Base-by-base conservation (phyloP, 2,888 invertebrate species). In the Drosophila recens region DNA sequence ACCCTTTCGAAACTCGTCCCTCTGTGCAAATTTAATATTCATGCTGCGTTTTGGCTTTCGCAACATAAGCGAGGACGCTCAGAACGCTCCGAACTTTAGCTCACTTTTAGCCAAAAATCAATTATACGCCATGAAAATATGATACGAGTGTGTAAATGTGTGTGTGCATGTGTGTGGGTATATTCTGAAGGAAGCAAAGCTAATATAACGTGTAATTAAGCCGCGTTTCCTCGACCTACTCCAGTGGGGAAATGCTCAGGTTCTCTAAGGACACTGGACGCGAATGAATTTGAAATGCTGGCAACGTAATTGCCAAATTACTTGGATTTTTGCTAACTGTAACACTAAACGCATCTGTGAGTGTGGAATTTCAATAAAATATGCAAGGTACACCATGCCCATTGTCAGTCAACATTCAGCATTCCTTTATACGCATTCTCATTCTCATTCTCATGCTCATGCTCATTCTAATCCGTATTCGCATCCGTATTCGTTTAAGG, bases 361-460 rank as follows among this genome's bases (percentile, higher is more conserved):
- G 87, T 76, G 80, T 76, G 80, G 90, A 76, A 86, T 86, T 90
- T 90, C 79, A 88, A 90, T 90, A 86, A 86, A 87, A 88, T 88
- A 86, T 90, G 84, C 82, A 86, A 74, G 86, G 73, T 69, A 85
- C 40, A 57, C 13, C 40, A 53, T 36, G 17, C 27, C 48, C 65
- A 65, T 52, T 65, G 58, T 65, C 65, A 65, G 64, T 52, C 43
- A n/a, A n/a, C 58, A 58, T 58, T 58, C 64, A n/a, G 10, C 58
- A 58, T 58, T 58, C 64, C 64, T 46, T 48, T 62, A 62, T 63
- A 30, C 53, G 17, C 3, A 23, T 52, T 13, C 53, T 11, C 27
- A 23, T 17, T 1, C 43, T 2, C 43, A 20, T 17, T 1, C 36
- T 13, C 5, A 23, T 51, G 3, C 52, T 10, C 23, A 13, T 17